Evolutionary conservation across 2,113 vertebrate genomes (phyloP), one percentile per base, ranked within the genome.

Genomic region (Lepus europaeus): DNA sequence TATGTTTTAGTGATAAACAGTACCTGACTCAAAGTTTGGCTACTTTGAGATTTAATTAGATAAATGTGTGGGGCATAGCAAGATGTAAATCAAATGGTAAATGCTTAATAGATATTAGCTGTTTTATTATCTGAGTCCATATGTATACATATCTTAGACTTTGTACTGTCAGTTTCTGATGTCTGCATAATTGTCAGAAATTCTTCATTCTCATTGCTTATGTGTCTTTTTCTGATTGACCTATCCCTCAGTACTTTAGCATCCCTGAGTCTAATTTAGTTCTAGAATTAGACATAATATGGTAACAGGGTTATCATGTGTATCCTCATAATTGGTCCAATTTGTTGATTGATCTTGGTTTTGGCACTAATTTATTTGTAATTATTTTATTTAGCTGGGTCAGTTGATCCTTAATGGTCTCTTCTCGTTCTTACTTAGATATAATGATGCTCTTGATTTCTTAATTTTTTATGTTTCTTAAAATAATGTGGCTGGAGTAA

Each of bases 391-490:
- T 8, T 77, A 85, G 63, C 51, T 89, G 39, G 63, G 69, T 19
- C 23, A 88, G 27, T 56, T 93, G 82, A 78, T 87, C 69, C 17
- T 91, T 92, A 89, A 53, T 87, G 76, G 27, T 80, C 19, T 91
- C 13, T 70, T 93, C 49, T 59, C 51, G 12, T 63, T 95, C 73
- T 85, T 76, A 74, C 39, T 95, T 91, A 88, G 68, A 31, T 85
- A 19, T 85, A 85, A 19, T 81, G 61, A 86, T 89, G 79, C 16
- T 61, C 16, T 90, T 76, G 33, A 45, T 91, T 13, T 27, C 53
- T 92, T 90, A n/a, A 59, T 78, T 84, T 82, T 74, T 69, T 51
- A 56, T 92, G 22, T 90, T 80, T 95, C 29, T 81, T 82, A 90
- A 85, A 94, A 80, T 85, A 69, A 36, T 80, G 17, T 94, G 36